phyloP scores from a whole-genome alignment of 1,140 invertebrate species.

The Dendroctonus valens region DNA sequence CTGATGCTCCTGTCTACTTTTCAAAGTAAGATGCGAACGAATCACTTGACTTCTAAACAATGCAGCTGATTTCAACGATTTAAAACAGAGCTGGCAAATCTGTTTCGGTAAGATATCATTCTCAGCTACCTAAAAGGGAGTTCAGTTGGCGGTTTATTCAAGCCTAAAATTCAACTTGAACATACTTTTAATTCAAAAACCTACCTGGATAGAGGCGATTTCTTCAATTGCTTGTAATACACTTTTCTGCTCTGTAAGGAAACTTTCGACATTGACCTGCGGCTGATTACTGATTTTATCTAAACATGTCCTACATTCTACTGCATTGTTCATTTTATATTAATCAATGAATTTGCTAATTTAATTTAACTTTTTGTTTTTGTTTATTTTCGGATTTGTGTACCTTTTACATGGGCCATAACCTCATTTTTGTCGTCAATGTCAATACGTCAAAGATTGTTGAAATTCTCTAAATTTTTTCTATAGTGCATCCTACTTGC shows the following conservation, averaged over 20 bases:
- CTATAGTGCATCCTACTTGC: too few species aligned
- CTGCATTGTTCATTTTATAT: not conserved
- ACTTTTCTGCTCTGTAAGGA: slow-evolving; percentile 8
- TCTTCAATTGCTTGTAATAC: slow-evolving; percentile 24
- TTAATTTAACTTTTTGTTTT: not conserved
- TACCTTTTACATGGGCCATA: not conserved
- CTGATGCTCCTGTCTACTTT: slow-evolving; percentile 8
- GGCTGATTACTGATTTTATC: not conserved
- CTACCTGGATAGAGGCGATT: slow-evolving; percentile 27
- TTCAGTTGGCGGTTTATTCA: not conserved
- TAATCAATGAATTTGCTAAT: not conserved
- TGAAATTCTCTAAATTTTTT: too few species aligned
- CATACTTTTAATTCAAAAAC: not conserved
- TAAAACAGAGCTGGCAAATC: slow-evolving; percentile 10
- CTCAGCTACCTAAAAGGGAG: slow-evolving; percentile 4
- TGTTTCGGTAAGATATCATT: slow-evolving; percentile 15
- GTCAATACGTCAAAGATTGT: too few species aligned
- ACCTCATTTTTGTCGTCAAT: too few species aligned
- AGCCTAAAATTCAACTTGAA: not conserved
- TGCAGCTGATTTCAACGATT: not conserved
- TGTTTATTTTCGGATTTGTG: not conserved
- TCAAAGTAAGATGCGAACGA: slow-evolving; percentile 7
- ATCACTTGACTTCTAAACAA: slow-evolving; percentile 13
- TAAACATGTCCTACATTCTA: slow-evolving; percentile 26
- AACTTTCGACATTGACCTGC: slow-evolving; percentile 15